A percentile compares a stretch with the other conserved stretches of the same genome.
Evolutionary conservation across 1,140 invertebrate species (phyloP).

Genomic region (Acromyrmex heyeri): DNA sequence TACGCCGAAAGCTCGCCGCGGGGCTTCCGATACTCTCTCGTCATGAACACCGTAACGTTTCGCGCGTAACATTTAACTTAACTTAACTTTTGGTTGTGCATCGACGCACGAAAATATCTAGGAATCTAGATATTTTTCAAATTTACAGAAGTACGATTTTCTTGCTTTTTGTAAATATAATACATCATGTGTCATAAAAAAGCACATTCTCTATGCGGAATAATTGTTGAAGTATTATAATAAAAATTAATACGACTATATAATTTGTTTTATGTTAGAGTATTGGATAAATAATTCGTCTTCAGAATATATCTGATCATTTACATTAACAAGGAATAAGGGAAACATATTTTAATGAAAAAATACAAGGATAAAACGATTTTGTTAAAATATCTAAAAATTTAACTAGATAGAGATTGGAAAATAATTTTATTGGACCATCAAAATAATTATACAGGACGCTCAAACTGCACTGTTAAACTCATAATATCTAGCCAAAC

Average conservation of each 20-base stretch:
- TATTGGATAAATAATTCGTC: background rate
- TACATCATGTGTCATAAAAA: background rate
- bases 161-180: background rate
- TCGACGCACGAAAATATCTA: no score
- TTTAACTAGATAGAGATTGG: no score
- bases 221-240: background rate
- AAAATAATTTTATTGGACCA: no score
- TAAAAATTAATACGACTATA: background rate
- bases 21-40: background rate
- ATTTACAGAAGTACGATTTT: slow-evolving; percentile 2
- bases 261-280: background rate
- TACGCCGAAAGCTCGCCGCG: background rate
- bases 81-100: background rate
- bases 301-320: background rate
- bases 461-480: no score
- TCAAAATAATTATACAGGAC: no score
- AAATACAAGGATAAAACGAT: background rate
- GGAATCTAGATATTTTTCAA: background rate
- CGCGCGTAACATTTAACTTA: background rate
- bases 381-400: no score
- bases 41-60: background rate
- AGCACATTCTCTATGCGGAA: background rate
- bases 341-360: background rate
- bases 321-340: background rate
- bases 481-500: no score